phyloP scores from a whole-genome alignment of 2,888 invertebrate genomes.

The Chrysolina haemoptera region DNA sequence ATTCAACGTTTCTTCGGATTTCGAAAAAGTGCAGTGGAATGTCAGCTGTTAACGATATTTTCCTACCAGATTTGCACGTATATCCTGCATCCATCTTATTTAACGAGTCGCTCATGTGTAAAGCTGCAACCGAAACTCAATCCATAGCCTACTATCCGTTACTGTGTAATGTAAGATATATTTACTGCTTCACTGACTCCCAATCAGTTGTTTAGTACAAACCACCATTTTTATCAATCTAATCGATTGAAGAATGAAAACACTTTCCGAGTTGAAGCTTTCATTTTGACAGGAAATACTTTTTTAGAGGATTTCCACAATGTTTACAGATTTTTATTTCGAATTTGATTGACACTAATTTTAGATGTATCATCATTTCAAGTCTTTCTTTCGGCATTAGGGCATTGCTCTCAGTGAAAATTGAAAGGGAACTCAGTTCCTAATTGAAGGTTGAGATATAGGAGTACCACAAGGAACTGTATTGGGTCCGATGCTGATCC shows the following conservation, averaged over 20 bases:
- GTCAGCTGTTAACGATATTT: constrained; percentile 37
- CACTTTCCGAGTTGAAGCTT: not conserved
- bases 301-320: not conserved
- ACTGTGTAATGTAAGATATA: constrained; percentile 70
- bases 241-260: constrained; percentile 44
- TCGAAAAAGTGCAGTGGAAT: constrained; percentile 30
- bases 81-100: constrained; percentile 57
- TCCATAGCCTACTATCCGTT: constrained; percentile 67
- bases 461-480: no score
- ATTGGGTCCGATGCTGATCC: no score
- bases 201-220: constrained; percentile 66
- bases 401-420: no score
- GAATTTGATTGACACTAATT: not conserved
- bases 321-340: not conserved
- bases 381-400: not conserved
- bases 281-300: constrained; percentile 8
- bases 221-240: constrained; percentile 66
- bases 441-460: no score
- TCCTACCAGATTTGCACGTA: constrained; percentile 40
- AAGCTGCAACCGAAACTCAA: constrained; percentile 69
- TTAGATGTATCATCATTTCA: no score
- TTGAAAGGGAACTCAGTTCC: no score
- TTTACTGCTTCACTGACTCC: constrained; percentile 67
- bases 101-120: constrained; percentile 64
- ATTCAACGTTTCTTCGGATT: not conserved